A percentile compares a stretch with the other conserved stretches of the same genome.
phyloP scores from a whole-genome alignment of 2,888 invertebrate species.

The Calameuta idolon region DNA sequence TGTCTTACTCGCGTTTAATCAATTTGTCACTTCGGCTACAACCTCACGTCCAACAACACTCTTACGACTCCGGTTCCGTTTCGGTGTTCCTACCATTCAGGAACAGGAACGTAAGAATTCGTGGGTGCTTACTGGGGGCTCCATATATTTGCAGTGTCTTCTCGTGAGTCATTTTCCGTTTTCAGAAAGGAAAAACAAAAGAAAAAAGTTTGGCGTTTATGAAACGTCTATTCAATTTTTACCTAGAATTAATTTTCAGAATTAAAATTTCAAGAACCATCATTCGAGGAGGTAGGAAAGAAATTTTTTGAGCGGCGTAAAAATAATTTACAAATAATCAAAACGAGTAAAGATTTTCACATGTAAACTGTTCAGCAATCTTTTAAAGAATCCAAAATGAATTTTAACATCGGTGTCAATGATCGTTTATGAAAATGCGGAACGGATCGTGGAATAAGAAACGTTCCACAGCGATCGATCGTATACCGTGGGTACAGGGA shows the following conservation, averaged over 20 bases:
- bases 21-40: constrained; percentile 58
- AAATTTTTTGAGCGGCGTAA: neutral
- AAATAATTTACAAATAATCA: neutral
- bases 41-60: constrained; percentile 59
- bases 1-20: constrained; percentile 40
- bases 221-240: neutral
- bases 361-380: neutral
- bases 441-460: neutral
- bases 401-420: neutral
- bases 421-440: neutral
- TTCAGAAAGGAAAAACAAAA: neutral
- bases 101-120: neutral
- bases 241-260: neutral
- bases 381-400: neutral
- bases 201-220: neutral
- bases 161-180: neutral
- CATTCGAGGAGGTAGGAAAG: neutral
- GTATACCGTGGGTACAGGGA: neutral
- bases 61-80: constrained; percentile 47
- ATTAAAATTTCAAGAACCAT: neutral
- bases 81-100: constrained; percentile 37
- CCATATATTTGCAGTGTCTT: neutral
- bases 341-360: neutral
- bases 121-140: neutral
- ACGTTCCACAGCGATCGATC: neutral